Conservation (phyloP, 2,113 vertebrate species). For the Nothocercus julius region DNA sequence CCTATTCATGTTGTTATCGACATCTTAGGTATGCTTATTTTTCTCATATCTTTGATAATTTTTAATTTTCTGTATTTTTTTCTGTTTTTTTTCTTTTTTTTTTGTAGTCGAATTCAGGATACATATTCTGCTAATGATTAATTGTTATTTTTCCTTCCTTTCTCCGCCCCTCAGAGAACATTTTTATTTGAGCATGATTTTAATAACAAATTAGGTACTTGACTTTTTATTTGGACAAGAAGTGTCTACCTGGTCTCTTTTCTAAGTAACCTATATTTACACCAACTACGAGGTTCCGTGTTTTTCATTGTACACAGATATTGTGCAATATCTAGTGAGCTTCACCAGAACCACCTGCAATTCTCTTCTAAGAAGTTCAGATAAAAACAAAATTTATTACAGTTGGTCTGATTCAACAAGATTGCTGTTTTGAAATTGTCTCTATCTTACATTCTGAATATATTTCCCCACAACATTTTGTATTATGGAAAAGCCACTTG, state of each 20-base stretch:
- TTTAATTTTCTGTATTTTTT: not conserved
- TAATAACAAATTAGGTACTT: not conserved
- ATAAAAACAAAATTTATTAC: constrained; percentile 34
- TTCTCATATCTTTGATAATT: not conserved
- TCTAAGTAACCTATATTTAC: not conserved
- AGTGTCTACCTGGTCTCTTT: not conserved
- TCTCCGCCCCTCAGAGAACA: not conserved
- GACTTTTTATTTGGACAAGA: not conserved
- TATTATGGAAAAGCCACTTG: constrained; percentile 15
- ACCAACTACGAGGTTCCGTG: not conserved
- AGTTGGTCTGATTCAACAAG: constrained; percentile 13
- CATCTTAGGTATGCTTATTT: not conserved
- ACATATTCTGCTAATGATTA: not conserved
- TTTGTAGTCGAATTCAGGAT: not conserved
- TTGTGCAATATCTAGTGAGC: not conserved
- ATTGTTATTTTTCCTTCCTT: too few relatives aligned
- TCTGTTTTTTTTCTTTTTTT: too few relatives aligned
- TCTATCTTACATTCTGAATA: constrained; percentile 10
- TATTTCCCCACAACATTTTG: constrained; percentile 11
- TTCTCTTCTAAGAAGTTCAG: not conserved
- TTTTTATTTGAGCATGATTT: not conserved
- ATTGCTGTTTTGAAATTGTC: constrained; percentile 47
- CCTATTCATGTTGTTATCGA: not conserved
- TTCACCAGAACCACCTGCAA: not conserved
- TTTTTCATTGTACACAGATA: not conserved